Base-by-base conservation (phyloP, 2,113 vertebrate genomes). In the Alaudala cheleensis region DNA sequence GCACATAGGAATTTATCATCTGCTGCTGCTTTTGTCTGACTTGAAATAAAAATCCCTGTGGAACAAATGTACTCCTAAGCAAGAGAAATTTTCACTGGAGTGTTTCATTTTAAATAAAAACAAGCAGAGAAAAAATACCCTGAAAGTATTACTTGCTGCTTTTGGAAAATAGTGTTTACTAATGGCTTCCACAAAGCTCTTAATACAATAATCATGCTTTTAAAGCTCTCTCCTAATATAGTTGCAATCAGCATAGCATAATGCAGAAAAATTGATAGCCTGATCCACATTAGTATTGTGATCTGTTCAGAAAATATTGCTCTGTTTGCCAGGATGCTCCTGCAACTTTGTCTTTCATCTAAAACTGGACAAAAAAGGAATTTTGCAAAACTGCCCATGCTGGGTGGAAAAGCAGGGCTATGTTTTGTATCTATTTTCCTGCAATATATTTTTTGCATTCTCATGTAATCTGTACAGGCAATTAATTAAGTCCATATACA, bases 141-240 rank as follows among this genome's bases (percentile, higher is more conserved):
- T 71, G 71, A 88, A 96, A 96, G 92, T 89, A 86, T 81, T 85
- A 47, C 56, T 86, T 88, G n/a, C 49, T 89, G 57, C 77, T 92
- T 95, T 94, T 86, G 44, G 82, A 95, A 93, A 92, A 88, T 66
- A 92, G 40, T 78, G 94, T 93, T 95, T 84, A 61, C 88, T 96
- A 96, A 88, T 92, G 93, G 56, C 37, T 93, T 93, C 53, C 57
- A 93, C 65, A 70, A 78, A 84, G 34, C 70, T 91, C 73, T 86
- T 93, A 91, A 95, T 95, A 93, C 51, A 95, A 92, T 95, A 92
- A 96, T 60, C 25, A 29, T 78, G 71, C 79, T 95, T 90, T 95
- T 94, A 97, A 92, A 95, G 67, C 51, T 90, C 28, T 86, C 64
- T 88, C 23, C 72, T 95, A 83, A 90, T 95, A 94, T 94, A 71